Conservation (phyloP, 2,888 invertebrate genomes). For the Steinernema carpocapsae region DNA sequence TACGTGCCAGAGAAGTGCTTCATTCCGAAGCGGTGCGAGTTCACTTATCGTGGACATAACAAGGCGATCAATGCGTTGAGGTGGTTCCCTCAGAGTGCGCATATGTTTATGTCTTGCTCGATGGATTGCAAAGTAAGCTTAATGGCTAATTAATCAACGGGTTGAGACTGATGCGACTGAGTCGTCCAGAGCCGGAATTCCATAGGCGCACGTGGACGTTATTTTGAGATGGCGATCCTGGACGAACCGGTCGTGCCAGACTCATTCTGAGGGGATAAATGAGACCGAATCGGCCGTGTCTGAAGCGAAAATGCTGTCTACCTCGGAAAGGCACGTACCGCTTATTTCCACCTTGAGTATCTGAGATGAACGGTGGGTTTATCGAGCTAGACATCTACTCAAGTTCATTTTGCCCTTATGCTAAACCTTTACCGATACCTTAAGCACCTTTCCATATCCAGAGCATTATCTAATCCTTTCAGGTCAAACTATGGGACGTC, state of each 20-base stretch:
- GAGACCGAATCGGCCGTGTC: too few relatives aligned
- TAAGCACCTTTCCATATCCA: neutral
- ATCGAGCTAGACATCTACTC: too few relatives aligned
- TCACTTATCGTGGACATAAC: conserved; percentile 81
- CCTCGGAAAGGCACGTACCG: too few relatives aligned
- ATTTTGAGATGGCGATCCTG: too few relatives aligned
- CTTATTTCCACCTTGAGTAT: too few relatives aligned
- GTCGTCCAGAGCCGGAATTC: too few relatives aligned
- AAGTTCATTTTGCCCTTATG: too few relatives aligned
- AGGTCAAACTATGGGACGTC: conserved; percentile 88
- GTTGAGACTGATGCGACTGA: neutral
- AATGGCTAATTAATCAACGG: conserved; percentile 25
- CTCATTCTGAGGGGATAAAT: too few relatives aligned
- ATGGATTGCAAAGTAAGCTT: conserved; percentile 91
- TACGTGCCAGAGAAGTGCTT: conserved; percentile 79
- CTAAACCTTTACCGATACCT: neutral
- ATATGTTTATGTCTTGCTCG: conserved; percentile 89
- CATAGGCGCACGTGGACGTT: too few relatives aligned
- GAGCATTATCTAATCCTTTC: conserved; percentile 25
- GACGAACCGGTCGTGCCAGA: too few relatives aligned
- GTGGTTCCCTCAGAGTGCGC: conserved; percentile 92
- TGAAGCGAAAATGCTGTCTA: too few relatives aligned
- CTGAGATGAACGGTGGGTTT: too few relatives aligned
- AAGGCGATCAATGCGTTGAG: conserved; percentile 92
- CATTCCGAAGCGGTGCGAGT: conserved; percentile 72